These are phyloP conservation scores for Myiothlypis chrysogaster DNA, from an alignment of 2,797 vertebrate species.

Conservation along the genomic window DNA sequence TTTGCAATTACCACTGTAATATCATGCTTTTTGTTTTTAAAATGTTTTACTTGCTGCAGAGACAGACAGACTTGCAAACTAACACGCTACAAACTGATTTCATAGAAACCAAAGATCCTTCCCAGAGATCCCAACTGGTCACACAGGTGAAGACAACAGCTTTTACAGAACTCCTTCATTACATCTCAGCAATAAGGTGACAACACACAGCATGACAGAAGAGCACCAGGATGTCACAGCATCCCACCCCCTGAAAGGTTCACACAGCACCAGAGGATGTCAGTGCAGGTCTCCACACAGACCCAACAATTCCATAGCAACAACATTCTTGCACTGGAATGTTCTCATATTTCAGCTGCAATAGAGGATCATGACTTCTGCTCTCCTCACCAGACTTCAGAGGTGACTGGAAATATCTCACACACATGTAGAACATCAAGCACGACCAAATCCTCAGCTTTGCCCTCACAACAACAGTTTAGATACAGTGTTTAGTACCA, in stretches of 20 bases:
- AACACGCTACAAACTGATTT: not conserved
- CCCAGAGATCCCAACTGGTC: not conserved
- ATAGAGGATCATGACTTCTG: accelerated
- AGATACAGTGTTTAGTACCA: not conserved
- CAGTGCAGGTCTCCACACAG: not conserved
- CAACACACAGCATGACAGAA: not conserved
- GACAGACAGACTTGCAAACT: not conserved
- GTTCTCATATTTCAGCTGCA: not conserved
- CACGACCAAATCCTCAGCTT: not conserved
- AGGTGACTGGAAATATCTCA: not conserved
- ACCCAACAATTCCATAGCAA: not conserved
- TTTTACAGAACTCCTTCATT: not conserved
- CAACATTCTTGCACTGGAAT: not conserved
- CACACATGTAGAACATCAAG: accelerated
- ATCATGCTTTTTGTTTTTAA: not conserved
- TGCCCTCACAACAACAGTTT: not conserved
- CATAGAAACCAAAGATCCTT: not conserved
- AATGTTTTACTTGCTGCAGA: not conserved
- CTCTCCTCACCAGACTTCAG: not conserved
- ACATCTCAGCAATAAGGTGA: not conserved
- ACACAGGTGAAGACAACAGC: not conserved
- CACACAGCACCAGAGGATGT: not conserved
- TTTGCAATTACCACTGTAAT: not conserved
- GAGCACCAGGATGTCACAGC: not conserved
- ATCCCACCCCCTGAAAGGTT: not conserved